Base-by-base conservation (phyloP, 2,113 vertebrate species). In the Trogon melanurus region DNA sequence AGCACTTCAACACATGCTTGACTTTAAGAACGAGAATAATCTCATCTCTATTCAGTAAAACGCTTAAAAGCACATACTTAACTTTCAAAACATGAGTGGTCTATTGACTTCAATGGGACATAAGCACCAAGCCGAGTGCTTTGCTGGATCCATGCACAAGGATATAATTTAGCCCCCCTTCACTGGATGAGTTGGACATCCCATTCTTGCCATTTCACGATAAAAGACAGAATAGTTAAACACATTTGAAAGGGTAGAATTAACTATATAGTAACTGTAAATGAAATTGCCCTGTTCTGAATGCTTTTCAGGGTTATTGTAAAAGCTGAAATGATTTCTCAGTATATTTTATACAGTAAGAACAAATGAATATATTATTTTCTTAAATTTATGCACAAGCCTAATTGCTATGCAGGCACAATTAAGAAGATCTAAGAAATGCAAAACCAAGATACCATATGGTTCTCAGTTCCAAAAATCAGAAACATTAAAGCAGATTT, bases 341-440 rank as follows among this genome's bases (percentile, higher is more conserved):
- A 26, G 23, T 56, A 3, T 44, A 82, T 85, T 94, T 95, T 67
- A 64, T 50, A 83, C 50, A 87, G 61, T 50, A 83, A 85, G 50
- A 94, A 88, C 41, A 95, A 85, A 91, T 67, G 26, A 93, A 95
- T 47, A 34, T 2, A 13, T 95, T 94, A 85, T 95, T 96, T 94
- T 50, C 71, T 88, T 70, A 75, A 95, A 95, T 95, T 81, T 97
- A 96, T 97, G 90, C 72, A 92, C 65, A 92, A 96, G 57, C 26
- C 60, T 97, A 97, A 97, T 96, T 97, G 85, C 80, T 95, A 96
- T 96, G 94, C 95, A 97, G 51, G 74, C 88, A 61, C 83, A 96
- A 96, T 95, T 97, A 96, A 87, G 76, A 94, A 97, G 96, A 97
- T 95, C 94, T 97, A 96, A 97, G 94, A 97, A 96, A 96, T 79